These are phyloP conservation scores for Uria lomvia DNA, from an alignment of 2,113 vertebrate species.

Conservation along the genomic window DNA sequence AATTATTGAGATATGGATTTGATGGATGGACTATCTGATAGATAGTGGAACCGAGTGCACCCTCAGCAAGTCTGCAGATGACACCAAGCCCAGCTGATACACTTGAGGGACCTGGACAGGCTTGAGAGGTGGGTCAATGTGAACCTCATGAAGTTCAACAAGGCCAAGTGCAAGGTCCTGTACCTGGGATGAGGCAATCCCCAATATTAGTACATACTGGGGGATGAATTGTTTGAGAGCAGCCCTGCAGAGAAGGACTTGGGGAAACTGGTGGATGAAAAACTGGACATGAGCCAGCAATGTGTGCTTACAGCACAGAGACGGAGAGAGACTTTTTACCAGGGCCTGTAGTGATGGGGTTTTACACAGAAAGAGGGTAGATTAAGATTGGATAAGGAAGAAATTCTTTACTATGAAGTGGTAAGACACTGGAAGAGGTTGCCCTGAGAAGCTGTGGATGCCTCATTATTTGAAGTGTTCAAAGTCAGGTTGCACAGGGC, in stretches of 20 bases:
- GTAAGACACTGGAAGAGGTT: not conserved
- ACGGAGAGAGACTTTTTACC: not conserved
- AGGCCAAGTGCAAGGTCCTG: not conserved
- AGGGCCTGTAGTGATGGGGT: not conserved
- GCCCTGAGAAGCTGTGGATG: not conserved
- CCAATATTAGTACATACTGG: not conserved
- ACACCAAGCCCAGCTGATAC: not conserved
- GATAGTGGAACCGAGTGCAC: not conserved
- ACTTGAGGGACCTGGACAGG: not conserved
- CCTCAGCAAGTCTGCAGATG: not conserved
- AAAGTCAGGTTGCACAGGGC: not conserved
- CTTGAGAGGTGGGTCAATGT: not conserved
- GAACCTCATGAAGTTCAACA: not conserved
- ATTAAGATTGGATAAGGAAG: not conserved
- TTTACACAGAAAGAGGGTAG: not conserved
- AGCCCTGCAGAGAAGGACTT: not conserved
- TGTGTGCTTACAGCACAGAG: not conserved
- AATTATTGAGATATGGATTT: not conserved
- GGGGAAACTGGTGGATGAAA: not conserved
- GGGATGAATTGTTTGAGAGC: not conserved
- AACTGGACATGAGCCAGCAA: not conserved
- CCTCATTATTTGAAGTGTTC: not conserved
- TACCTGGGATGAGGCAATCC: not conserved
- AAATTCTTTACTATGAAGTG: not conserved
- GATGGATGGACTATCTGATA: not conserved